These are phyloP conservation scores for Tenthredo scrophulariae DNA, from an alignment of 2,888 invertebrate species.

Conservation along the genomic window DNA sequence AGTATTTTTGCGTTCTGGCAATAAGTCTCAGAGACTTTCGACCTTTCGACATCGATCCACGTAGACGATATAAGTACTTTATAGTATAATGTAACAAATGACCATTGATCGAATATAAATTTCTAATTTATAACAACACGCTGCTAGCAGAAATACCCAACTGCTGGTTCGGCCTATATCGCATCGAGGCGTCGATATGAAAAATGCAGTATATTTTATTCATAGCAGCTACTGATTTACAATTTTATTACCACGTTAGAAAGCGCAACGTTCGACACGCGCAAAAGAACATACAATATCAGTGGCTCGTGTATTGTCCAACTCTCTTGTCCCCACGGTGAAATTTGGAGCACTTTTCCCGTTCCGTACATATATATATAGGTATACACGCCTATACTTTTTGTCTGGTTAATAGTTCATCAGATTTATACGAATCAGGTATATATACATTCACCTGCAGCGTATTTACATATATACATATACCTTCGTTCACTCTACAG, in stretches of 20 bases:
- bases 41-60: conserved; percentile 5
- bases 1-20: not conserved
- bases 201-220: conserved; percentile 41
- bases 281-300: conserved; percentile 41
- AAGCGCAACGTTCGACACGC: conserved; percentile 52
- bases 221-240: conserved; percentile 35
- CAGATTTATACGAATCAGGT: not conserved
- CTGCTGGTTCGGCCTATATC: not conserved
- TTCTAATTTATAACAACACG: conserved; percentile 32
- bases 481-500: not conserved
- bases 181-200: not conserved
- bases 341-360: conserved; percentile 28
- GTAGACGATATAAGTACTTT: not conserved
- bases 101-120: conserved; percentile 13
- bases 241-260: conserved; percentile 52
- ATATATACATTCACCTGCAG: not conserved
- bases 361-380: not conserved
- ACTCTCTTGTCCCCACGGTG: conserved; percentile 25
- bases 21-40: not conserved
- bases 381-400: not conserved
- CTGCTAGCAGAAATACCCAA: not conserved
- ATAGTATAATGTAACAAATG: not conserved
- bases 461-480: not conserved
- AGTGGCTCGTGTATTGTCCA: not conserved
- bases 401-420: not conserved